Base-by-base conservation (phyloP, 2,888 invertebrate genomes). In the Periphyllus acericola region DNA sequence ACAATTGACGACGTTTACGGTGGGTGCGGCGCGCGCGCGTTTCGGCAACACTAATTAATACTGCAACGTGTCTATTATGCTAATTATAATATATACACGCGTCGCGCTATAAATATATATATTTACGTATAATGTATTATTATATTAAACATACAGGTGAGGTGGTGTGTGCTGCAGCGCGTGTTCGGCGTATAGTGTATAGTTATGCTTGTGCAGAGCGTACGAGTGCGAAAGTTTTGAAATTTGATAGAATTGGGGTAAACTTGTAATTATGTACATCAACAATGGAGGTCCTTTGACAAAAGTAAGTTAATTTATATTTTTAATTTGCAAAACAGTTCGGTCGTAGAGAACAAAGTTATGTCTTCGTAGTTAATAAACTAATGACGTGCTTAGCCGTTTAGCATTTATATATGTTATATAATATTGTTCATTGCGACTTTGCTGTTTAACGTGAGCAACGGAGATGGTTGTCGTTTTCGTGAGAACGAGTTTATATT, bases 301-400 rank as follows among this genome's bases (percentile, higher is more conserved):
- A 17, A 14, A 34, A 79, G n/a, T 25, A 4, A 79, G 34, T 21
- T 55, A n/a, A 79, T 79, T 79, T 60, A 52, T 55, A 32, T 79
- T 55, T 55, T 79, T 55, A 32, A 60, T 60, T 60, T 79, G 79
- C 11, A 60, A 79, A 79, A 79, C 55, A 55, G 79, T 79, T n/a
- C 3, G 6, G 25, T 32, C 21, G 9, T 32, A 72, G 17, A 19
- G 21, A 34, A 25, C 25, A 1, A 34, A 6, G 60, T 60, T 3
- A 60, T 5, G 60, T 19, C 25, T 25, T 60, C 25, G 6, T 25
- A 21, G 21, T 25, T 60, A 60, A 60, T 60, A 25, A 60, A 60
- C 60, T 60, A 60, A 60, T 6, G 60, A 60, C 21, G 60, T 46
- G 14, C 14, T 46, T 1, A 46, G 46, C 46, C 14, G 46, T 60